Conservation (phyloP, 2,113 vertebrate species). For the Zapus hudsonius region DNA sequence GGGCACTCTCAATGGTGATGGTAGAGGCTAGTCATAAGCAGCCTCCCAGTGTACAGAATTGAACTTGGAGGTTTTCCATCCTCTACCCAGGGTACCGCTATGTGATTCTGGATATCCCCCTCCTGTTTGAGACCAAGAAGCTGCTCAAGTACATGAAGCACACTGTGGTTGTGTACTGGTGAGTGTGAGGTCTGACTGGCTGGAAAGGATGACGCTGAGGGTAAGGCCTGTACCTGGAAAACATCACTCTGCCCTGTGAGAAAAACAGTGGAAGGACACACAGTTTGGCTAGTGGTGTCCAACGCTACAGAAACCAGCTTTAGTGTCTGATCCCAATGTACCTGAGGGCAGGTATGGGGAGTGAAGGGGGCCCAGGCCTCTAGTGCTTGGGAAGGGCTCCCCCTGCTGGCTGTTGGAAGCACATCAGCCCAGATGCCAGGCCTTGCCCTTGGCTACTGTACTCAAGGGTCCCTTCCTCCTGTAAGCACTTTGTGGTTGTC, state of each 20-base stretch:
- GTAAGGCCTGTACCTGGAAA: neutral
- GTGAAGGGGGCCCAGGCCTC: neutral
- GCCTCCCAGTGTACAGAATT: neutral
- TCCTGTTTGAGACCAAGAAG: slow-evolving; percentile 94
- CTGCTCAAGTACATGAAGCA: slow-evolving; percentile 93
- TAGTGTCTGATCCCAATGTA: neutral
- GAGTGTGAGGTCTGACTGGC: slow-evolving; percentile 69
- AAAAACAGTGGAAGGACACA: neutral
- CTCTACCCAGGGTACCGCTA: slow-evolving; percentile 92
- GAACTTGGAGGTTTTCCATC: neutral
- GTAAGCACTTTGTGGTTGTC: neutral
- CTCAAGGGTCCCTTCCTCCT: neutral
- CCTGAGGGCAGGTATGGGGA: neutral
- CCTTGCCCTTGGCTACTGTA: neutral
- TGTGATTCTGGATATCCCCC: slow-evolving; percentile 95
- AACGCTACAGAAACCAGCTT: neutral
- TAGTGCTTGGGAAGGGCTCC: slow-evolving; percentile 64
- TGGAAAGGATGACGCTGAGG: neutral
- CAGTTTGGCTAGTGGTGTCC: neutral
- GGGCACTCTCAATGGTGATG: neutral
- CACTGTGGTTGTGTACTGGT: slow-evolving; percentile 97
- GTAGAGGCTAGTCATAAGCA: neutral
- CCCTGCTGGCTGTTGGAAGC: slow-evolving; percentile 35
- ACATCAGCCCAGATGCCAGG: neutral
- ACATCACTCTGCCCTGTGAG: neutral